phyloP scores from a whole-genome alignment of 2,113 vertebrate species.

The Thymallus thymallus region DNA sequence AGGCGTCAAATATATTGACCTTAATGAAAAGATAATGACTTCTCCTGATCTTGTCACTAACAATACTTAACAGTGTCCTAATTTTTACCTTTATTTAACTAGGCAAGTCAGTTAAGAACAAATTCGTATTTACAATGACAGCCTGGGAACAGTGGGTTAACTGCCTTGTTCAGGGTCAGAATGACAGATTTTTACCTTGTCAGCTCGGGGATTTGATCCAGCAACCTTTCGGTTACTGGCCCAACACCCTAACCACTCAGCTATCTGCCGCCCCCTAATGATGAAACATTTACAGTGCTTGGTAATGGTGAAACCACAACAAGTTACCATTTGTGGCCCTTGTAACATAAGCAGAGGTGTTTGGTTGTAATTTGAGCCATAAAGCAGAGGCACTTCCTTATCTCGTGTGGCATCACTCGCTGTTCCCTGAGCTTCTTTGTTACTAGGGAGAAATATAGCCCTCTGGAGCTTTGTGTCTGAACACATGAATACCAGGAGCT shows the following conservation, averaged over 20 bases:
- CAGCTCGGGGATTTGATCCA: too few species aligned
- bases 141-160: too few species aligned
- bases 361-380: slow-evolving; percentile 18
- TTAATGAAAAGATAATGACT: not conserved
- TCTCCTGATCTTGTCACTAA: not conserved
- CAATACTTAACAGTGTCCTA: not conserved
- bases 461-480: slow-evolving; percentile 37
- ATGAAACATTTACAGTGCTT: not conserved
- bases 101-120: too few species aligned
- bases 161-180: too few species aligned
- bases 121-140: too few species aligned
- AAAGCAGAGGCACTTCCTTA: slow-evolving; percentile 2
- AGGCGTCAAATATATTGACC: not conserved
- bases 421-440: slow-evolving; percentile 26
- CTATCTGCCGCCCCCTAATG: too few species aligned
- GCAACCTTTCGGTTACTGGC: too few species aligned
- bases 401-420: slow-evolving; percentile 2
- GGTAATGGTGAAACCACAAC: slow-evolving; percentile 10
- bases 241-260: too few species aligned
- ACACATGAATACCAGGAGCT: slow-evolving; percentile 29
- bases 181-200: too few species aligned
- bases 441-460: slow-evolving; percentile 28
- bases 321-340: not conserved
- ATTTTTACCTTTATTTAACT: too few species aligned
- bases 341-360: not conserved